Conservation (phyloP, 2,113 vertebrate genomes). For the Archocentrus centrarchus region DNA sequence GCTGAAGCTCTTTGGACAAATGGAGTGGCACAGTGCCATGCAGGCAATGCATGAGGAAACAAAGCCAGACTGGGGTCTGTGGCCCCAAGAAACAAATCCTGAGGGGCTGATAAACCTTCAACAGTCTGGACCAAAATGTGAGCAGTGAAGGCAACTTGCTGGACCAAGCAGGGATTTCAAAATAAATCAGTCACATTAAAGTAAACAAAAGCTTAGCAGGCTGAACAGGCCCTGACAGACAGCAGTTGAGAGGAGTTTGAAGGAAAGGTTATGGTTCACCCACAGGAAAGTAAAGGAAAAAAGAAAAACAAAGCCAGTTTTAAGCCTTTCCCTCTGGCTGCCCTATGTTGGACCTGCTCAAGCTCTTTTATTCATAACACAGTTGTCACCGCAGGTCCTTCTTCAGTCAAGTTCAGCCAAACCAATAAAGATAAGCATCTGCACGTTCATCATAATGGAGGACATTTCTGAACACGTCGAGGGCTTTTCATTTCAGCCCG, state of each 20-base stretch:
- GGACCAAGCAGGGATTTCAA: conserved; percentile 23
- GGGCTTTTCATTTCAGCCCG: not conserved
- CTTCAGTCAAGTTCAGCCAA: conserved; percentile 47
- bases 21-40: not conserved
- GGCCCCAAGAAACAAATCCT: conserved; percentile 10
- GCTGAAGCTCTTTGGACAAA: not conserved
- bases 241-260: conserved; percentile 9
- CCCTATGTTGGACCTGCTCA: not conserved
- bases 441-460: conserved; percentile 29
- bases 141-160: not conserved
- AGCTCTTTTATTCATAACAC: conserved; percentile 50
- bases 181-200: conserved; percentile 43
- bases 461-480: conserved; percentile 32
- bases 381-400: conserved; percentile 38
- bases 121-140: not conserved
- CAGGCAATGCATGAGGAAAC: not conserved
- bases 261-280: conserved; percentile 7
- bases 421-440: conserved; percentile 56
- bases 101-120: conserved; percentile 24
- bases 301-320: conserved; percentile 17
- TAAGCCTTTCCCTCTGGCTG: conserved; percentile 28
- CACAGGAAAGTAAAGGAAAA: not conserved
- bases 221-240: conserved; percentile 35
- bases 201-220: conserved; percentile 46
- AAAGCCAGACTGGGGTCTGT: not conserved